Evolutionary conservation across 2,888 invertebrate species (phyloP), one percentile per base, ranked within the genome.

Genomic region (Trichacis sp.): DNA sequence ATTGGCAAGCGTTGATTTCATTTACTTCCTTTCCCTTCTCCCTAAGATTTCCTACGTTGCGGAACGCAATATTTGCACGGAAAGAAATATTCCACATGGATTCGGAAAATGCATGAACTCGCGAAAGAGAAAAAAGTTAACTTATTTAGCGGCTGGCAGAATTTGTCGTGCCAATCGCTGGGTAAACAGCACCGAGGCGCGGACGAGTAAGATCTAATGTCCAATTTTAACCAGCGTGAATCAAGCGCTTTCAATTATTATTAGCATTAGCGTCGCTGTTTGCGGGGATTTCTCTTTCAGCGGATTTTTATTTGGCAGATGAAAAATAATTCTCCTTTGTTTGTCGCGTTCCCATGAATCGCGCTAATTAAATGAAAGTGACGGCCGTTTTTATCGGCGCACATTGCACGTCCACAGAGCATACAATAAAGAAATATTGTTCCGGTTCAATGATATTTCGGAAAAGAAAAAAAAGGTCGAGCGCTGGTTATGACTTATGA

Each of bases 351-450:
- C 56, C 57, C 65, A 53, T 57, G 52, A 60, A 64, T 56, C 53
- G 54, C 51, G 33, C 56, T 51, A 59, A 66, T 62, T 56, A 58
- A 66, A 66, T 58, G 61, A 66, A 66, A 66, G 55, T 58, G 57
- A 38, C 43, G 61, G n/a, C 3, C n/a, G 42, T 42, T 42, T 11
- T n/a, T 18, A 24, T 3, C 24, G 24, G 43, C 57, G 57, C 51
- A 57, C 56, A 65, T 29, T 48, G 52, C 52, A 48, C 56, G 65
- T 64, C 52, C 46, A 52, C 29, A n/a, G n/a, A n/a, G 45, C 45
- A 48, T 12, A n/a, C 24, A 47, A 56, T 18, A 33, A 20, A 17
- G 65, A 58, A 58, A 58, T 58, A 54, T 47, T 61, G 2, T 20
- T 8, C 24, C 8, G 24, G 24, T 24, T 24, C 8, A 24, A 24